Base-by-base conservation (phyloP, 2,797 vertebrate species). In the Coluber constrictor region DNA sequence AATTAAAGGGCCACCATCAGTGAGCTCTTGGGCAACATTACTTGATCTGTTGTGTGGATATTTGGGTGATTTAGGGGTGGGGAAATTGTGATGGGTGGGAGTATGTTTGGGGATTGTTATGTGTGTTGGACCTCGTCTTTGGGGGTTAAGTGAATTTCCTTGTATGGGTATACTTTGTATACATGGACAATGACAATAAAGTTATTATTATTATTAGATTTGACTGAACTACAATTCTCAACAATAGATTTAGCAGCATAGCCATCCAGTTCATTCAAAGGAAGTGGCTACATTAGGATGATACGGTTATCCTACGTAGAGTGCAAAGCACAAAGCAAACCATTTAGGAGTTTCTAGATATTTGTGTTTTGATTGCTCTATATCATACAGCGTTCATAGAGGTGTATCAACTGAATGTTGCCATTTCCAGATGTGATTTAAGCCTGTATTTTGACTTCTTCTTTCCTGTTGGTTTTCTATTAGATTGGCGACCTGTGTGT, bases 401-500 rank as follows among this genome's bases (percentile, higher is more conserved):
- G 25, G 18, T 57, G 37, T 83, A 83, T 83, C 74, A 83, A 25
- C 1, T 83, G 29, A 51, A 59, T 55, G 37, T n/a, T 51, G 3
- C 0, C 15, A 0, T 0, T 10, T 91, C 9, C 1, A 37, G 4
- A n/a, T 16, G 1, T 93, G 91, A 91, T 91, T 56, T 90, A 79
- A 60, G 0, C 15, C 0, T 54, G 43, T 87, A n/a, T 61, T 95
- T 90, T 94, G 43, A 86, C 20, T 25, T 27, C 61, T 3, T 7
- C 29, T 13, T 91, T 29, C 2, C 0, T 54, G 37, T 57, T 16
- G 27, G 23, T 63, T 63, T 8, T 83, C 12, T 91, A 7, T 0
- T 95, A 98, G 98, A 27, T 98, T 0, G 98, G 97, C 3, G 61
- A 97, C 88, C 2, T 99, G 29, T 54, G 94, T 0, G 97, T 99